Evolutionary conservation across 2,888 invertebrate species (phyloP), one percentile per base, ranked within the genome.

Genomic region (Fissipunctia ypsillon): DNA sequence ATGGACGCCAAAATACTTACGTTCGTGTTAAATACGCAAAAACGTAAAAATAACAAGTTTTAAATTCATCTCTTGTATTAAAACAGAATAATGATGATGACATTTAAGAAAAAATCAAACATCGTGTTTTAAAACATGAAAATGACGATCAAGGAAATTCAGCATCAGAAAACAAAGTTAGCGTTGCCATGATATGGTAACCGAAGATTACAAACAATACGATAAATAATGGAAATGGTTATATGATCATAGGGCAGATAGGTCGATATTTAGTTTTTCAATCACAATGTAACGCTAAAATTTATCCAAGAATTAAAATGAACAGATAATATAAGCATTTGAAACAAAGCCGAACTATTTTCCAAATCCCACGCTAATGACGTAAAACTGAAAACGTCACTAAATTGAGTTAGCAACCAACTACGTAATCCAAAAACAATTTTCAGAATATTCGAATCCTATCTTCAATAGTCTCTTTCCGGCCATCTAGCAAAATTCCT

Each of bases 401-500:
- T 38, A 35, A 59, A 72, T 28, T 52, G 2, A 56, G 38, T 31
- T 66, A 31, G 12, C 43, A 48, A 72, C 38, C 16, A 38, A 19
- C 22, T 16, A 38, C 57, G 59, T 31, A 61, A 56, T 4, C 10
- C n/a, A 61, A 69, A 43, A 43, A 45, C 50, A 43, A 80, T 74
- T 69, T 59, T 41, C 12, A 69, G 80, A 70, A 81, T 25, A 67
- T 60, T 73, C 45, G 1, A 54, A 65, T 25, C 74, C 28, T 56
- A 41, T 35, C 35, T 25, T 52, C 19, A 19, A 52, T 7, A 25
- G 48, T 38, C 3, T 38, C 4, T 56, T 50, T 52, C 31, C n/a
- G 48, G 22, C 43, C 35, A 28, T 2, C 25, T 65, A 35, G 43
- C 81, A 16, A 84, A 81, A 81, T 81, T 81, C 84, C 28, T 65